A percentile compares a stretch with the other conserved stretches of the same genome.
Conservation (phyloP, 2,888 invertebrate genomes). For the Eristalis intricaria region DNA sequence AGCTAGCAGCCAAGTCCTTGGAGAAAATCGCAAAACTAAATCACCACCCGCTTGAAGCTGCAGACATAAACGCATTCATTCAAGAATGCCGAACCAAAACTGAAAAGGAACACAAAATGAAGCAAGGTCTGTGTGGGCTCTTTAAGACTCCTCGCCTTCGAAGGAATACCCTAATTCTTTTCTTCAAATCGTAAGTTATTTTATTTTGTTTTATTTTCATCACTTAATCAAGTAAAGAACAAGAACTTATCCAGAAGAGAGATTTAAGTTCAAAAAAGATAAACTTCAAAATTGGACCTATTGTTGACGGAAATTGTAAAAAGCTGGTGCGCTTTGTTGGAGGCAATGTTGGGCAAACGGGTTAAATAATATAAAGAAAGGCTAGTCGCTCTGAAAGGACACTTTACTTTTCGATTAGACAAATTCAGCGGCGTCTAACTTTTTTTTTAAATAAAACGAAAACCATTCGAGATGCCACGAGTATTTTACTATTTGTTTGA, state of each 20-base stretch:
- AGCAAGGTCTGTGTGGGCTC: constrained; percentile 81
- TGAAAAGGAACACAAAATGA: constrained; percentile 68
- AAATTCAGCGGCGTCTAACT: too few relatives aligned
- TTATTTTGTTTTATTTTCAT: background rate
- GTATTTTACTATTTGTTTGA: too few relatives aligned
- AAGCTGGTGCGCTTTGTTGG: too few relatives aligned
- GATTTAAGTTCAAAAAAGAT: background rate
- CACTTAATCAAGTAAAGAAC: background rate
- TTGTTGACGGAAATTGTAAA: too few relatives aligned
- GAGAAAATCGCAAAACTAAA: constrained; percentile 83
- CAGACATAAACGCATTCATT: constrained; percentile 76
- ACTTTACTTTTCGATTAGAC: too few relatives aligned
- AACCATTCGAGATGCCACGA: too few relatives aligned
- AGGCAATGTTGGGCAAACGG: too few relatives aligned
- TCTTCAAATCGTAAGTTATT: constrained; percentile 84
- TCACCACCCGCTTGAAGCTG: constrained; percentile 80
- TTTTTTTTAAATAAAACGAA: too few relatives aligned
- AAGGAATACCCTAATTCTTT: constrained; percentile 81
- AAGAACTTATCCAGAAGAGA: background rate
- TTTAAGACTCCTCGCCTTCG: constrained; percentile 83
- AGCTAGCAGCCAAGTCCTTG: constrained; percentile 82
- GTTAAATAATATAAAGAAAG: too few relatives aligned
- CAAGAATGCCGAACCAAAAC: constrained; percentile 76
- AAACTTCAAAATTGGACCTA: too few relatives aligned
- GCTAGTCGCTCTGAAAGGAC: too few relatives aligned